Evolutionary conservation across 2,888 invertebrate species (phyloP).

Genomic region (Crepidodera aurea): DNA sequence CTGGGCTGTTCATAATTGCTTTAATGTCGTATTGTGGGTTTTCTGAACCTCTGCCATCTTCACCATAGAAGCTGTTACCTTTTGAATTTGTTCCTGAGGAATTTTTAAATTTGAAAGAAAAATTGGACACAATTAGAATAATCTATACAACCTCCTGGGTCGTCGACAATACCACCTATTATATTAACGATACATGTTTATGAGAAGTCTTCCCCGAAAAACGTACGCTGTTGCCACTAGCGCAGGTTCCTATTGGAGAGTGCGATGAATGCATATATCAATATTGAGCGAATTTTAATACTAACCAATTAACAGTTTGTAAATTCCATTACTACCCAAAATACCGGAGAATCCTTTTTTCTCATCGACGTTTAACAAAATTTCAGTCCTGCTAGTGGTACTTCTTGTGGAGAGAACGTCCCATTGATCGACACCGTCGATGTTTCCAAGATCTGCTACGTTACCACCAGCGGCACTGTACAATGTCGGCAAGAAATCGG

Average conservation of each 20-base stretch:
- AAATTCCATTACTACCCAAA: slow-evolving; percentile 50
- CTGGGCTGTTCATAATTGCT: slow-evolving; percentile 47
- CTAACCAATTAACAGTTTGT: slow-evolving; percentile 55
- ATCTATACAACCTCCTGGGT: too few relatives aligned
- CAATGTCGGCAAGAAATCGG: slow-evolving; percentile 85
- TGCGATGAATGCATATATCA: too few relatives aligned
- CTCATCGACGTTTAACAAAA: slow-evolving; percentile 57
- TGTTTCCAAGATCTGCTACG: slow-evolving; percentile 46
- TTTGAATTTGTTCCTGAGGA: too few relatives aligned
- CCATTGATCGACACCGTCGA: slow-evolving; percentile 61
- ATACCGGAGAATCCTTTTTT: slow-evolving; percentile 55
- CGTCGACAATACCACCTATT: too few relatives aligned
- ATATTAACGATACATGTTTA: too few relatives aligned
- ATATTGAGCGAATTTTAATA: too few relatives aligned
- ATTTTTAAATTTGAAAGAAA: too few relatives aligned
- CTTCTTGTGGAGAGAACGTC: slow-evolving; percentile 46
- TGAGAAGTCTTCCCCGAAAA: too few relatives aligned
- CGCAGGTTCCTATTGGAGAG: too few relatives aligned
- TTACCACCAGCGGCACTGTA: slow-evolving; percentile 59
- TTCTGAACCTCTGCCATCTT: slow-evolving; percentile 44
- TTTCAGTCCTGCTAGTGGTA: slow-evolving; percentile 39
- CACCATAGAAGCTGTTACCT: slow-evolving; percentile 49
- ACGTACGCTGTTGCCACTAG: too few relatives aligned
- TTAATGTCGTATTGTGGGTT: slow-evolving; percentile 48
- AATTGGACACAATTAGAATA: too few relatives aligned